Evolutionary conservation across 2,888 invertebrate species (phyloP).

Genomic region (Pandemis cinnamomeana): DNA sequence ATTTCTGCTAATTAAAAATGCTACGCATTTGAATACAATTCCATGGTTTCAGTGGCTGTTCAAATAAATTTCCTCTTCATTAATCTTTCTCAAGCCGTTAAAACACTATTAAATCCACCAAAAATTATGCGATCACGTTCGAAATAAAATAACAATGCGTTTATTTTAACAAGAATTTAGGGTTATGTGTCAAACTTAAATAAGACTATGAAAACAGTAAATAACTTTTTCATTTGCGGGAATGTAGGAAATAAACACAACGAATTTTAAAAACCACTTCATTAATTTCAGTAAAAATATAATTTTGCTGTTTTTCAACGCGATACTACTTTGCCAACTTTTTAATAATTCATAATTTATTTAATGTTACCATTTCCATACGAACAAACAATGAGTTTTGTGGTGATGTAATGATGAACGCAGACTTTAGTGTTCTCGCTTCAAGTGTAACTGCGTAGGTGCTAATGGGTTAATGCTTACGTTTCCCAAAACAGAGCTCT

Average conservation of each 20-base stretch:
- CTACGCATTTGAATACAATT: constrained; percentile 31
- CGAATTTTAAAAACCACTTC: constrained; percentile 14
- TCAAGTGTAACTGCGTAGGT: no score
- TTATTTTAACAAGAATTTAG: constrained; percentile 23
- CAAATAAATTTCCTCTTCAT: constrained; percentile 33
- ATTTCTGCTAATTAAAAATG: constrained; percentile 39
- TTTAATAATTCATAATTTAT: background rate
- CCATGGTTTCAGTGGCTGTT: constrained; percentile 34
- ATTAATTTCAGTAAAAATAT: background rate
- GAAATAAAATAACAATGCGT: constrained; percentile 23
- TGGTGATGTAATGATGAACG: no score
- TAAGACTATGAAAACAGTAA: constrained; percentile 22
- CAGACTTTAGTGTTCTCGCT: background rate
- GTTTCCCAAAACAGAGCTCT: no score
- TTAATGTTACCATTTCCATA: background rate
- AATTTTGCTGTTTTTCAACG: background rate
- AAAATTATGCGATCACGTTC: constrained; percentile 33
- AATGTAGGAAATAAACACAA: background rate
- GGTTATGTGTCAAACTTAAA: constrained; percentile 24
- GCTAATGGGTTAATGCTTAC: no score
- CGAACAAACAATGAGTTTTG: background rate
- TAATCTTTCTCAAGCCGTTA: constrained; percentile 32
- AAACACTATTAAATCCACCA: constrained; percentile 31
- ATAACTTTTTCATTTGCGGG: background rate
- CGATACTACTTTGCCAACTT: background rate